Base-by-base conservation (phyloP, 2,113 vertebrate genomes). In the Hypanus sabinus region DNA sequence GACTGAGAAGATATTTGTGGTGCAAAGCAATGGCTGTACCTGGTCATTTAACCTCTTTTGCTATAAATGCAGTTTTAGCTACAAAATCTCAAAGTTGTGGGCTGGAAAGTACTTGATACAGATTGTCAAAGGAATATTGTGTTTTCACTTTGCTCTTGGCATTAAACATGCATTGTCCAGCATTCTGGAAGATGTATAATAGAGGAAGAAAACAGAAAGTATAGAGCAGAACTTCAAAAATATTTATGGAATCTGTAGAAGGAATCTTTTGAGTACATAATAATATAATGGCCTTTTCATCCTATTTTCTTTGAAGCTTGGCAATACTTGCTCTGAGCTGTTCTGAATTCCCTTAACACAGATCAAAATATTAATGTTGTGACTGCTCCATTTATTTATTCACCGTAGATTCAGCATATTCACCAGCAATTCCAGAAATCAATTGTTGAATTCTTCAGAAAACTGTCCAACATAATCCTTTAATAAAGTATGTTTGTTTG, bases 401-500 rank as follows among this genome's bases (percentile, higher is more conserved):
- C 5, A 81, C 38, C 14, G 30, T 18, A 62, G 46, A 88, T 30
- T 30, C 46, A 30, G 60, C 27, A 90, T 65, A 90, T 90, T 90
- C 87, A 33, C 5, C 87, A 65, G 57, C 11, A 55, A 16, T 91
- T 36, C n/a, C 65, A 90, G 24, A 85, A 0, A 60, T 24, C 27
- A 30, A 46, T 2, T 36, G 60, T n/a, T 70, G 60, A 70, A 36
- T 60, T 24, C 33, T 91, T 70, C 65, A 20, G n/a, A 70, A 91
- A 8, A 33, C 65, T n/a, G 57, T 5, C n/a, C 70, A 4, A 10
- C 27, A 12, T 57, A 60, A 30, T 85, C 9, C 20, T 57, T 83
- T 57, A 85, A 46, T 90, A 33, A 65, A 93, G 22, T 55, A 73
- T 36, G 24, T 93, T 94, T 93, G 90, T 94, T 95, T 94, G 94